Base-by-base conservation (phyloP, 2,888 invertebrate genomes). In the Colostygia pectinataria region DNA sequence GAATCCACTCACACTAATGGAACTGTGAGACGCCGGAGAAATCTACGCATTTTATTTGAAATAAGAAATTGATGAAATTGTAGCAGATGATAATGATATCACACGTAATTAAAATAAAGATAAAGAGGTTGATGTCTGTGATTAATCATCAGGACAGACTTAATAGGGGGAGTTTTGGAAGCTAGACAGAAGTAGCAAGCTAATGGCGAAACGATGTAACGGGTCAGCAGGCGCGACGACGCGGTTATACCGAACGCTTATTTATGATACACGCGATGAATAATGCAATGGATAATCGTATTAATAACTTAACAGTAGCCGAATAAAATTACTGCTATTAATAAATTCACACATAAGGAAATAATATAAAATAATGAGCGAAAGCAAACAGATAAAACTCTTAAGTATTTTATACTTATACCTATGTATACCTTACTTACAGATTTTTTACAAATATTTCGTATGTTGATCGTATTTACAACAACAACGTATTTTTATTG, bases 101-200 rank as follows among this genome's bases (percentile, higher is more conserved):
- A 10, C 9, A 7, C 15, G 14, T 28, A 36, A 28, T 10, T 2
- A 31, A 8, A 6, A 7, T 20, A 10, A 12, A n/a, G 18, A 13
- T 18, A 27, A 5, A 23, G 6, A 43, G 39, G 20, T 15, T 25
- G 20, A 34, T 12, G 13, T 37, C n/a, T n/a, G n/a, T 44, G 13
- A 20, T 6, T 6, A 4, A 20, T 20, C 5, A 39, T 38, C 33
- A 38, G 12, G 25, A 32, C 10, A 15, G 20, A 15, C 24, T 12
- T 36, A 43, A 38, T 14, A 12, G 34, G 53, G 53, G 28, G 48
- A 48, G 46, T 47, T 50, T 41, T 37, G 29, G 42, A 42, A 47
- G 33, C 29, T 13, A 38, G 68, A 70, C 70, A 75, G n/a, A n/a
- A n/a, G 66, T 59, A 49, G 57, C 52, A 51, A 55, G 59, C 41